A percentile compares a stretch with the other conserved stretches of the same genome.
These are phyloP conservation scores for Tretioscincus oriximinensis DNA, from an alignment of 2,113 vertebrate species.

Conservation along the genomic window DNA sequence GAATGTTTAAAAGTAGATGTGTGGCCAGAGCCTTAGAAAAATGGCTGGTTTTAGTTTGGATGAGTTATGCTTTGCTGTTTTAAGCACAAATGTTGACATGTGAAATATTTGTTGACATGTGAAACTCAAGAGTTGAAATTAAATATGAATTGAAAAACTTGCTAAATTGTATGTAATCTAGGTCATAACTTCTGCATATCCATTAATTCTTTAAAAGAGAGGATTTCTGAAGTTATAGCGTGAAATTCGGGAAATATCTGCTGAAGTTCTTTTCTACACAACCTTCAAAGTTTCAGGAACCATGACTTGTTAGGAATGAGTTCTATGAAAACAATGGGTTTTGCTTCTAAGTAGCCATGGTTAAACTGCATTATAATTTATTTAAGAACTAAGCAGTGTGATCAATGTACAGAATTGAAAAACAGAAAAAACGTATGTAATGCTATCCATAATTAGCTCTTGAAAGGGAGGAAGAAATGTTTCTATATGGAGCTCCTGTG, in stretches of 20 bases:
- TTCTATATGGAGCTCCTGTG: not conserved
- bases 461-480: not conserved
- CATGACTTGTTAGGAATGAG: too few species aligned
- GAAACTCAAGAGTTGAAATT: too few species aligned
- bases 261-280: too few species aligned
- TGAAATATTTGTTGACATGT: slow-evolving; percentile 30
- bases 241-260: too few species aligned
- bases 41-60: slow-evolving; percentile 55
- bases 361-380: too few species aligned
- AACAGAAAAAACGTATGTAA: not conserved
- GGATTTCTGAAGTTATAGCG: too few species aligned
- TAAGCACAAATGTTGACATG: slow-evolving; percentile 53
- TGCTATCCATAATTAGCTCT: not conserved
- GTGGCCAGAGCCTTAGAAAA: slow-evolving; percentile 45
- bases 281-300: too few species aligned
- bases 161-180: not conserved
- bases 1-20: too few species aligned
- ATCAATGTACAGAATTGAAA: not conserved
- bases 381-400: slow-evolving; percentile 33
- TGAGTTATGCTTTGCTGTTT: not conserved
- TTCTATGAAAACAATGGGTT: too few species aligned
- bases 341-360: too few species aligned
- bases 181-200: too few species aligned
- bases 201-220: too few species aligned
- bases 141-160: slow-evolving; percentile 4